Conservation (phyloP, 1,140 invertebrate species). For the Artemia franciscana region DNA sequence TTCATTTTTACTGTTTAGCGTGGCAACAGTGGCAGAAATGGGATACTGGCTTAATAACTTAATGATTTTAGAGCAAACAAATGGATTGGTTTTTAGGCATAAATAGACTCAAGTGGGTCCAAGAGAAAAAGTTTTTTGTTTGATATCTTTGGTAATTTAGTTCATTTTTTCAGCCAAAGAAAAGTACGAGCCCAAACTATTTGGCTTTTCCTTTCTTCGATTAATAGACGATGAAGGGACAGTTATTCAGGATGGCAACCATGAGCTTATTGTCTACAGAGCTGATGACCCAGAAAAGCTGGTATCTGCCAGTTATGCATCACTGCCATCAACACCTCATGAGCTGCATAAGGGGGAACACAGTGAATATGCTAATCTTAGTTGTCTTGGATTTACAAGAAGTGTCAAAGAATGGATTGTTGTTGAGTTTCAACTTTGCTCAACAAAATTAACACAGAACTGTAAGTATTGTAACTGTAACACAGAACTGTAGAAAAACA, state of each 20-base stretch:
- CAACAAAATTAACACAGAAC: constrained; percentile 86
- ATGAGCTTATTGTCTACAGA: constrained; percentile 77
- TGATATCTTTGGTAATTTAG: constrained; percentile 4
- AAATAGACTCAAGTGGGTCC: no score
- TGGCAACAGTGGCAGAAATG: background rate
- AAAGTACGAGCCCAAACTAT: constrained; percentile 70
- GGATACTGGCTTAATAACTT: background rate
- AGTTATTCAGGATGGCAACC: constrained; percentile 52
- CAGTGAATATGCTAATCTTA: constrained; percentile 3
- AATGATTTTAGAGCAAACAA: background rate
- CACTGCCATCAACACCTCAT: constrained; percentile 37
- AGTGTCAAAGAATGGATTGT: constrained; percentile 63
- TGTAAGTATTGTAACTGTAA: no score
- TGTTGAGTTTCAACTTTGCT: constrained; percentile 61
- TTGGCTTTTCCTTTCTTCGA: constrained; percentile 71
- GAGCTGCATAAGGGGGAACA: constrained; percentile 10
- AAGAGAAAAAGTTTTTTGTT: background rate
- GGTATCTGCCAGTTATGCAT: constrained; percentile 38
- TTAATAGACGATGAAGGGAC: constrained; percentile 74
- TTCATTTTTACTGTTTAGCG: no score
- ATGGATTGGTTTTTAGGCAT: constrained; percentile 4
- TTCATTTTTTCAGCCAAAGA: constrained; percentile 38
- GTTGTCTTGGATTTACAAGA: constrained; percentile 35
- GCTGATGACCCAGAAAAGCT: constrained; percentile 60
- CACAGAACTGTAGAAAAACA: no score